Percentiles rank a stretch among this genome's conserved stretches.
Conservation (phyloP, 2,888 invertebrate genomes). For the Pantelozetes paolii region DNA sequence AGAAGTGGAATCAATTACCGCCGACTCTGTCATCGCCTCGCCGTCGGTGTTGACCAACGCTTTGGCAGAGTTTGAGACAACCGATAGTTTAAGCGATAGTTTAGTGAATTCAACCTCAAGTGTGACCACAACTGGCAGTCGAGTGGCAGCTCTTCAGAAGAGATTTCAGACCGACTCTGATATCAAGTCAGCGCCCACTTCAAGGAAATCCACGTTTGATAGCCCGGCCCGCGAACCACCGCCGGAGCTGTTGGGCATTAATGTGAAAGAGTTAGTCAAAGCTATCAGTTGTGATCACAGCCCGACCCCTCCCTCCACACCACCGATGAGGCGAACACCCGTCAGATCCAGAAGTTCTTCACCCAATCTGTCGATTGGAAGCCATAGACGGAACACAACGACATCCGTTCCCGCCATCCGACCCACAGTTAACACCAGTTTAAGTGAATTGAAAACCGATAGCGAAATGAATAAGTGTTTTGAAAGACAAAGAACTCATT, state of each 20-base stretch:
- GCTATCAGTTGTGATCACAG: conserved; percentile 69
- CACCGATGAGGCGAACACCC: conserved; percentile 57
- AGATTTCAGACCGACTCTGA: conserved; percentile 29
- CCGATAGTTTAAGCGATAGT: conserved; percentile 41
- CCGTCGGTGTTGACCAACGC: conserved; percentile 41
- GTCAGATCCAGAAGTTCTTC: conserved; percentile 47
- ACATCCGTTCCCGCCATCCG: conserved; percentile 7
- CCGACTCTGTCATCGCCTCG: not conserved
- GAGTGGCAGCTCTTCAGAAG: conserved; percentile 43
- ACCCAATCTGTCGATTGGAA: conserved; percentile 12
- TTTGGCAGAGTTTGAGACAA: conserved; percentile 45
- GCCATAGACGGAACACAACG: conserved; percentile 17
- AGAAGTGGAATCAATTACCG: conserved; percentile 11
- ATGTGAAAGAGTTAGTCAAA: conserved; percentile 68
- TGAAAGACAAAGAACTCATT: conserved; percentile 45
- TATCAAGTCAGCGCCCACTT: not conserved
- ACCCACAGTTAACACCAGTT: not conserved
- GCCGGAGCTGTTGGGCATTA: conserved; percentile 62
- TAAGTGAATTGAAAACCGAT: conserved; percentile 1
- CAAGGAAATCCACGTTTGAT: not conserved
- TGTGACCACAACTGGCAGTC: conserved; percentile 39
- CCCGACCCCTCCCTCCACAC: conserved; percentile 65
- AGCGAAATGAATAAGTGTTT: not conserved
- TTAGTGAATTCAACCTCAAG: conserved; percentile 8
- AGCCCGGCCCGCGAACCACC: conserved; percentile 50